phyloP scores from a whole-genome alignment of 2,888 invertebrate species.

The Agrochola circellaris region DNA sequence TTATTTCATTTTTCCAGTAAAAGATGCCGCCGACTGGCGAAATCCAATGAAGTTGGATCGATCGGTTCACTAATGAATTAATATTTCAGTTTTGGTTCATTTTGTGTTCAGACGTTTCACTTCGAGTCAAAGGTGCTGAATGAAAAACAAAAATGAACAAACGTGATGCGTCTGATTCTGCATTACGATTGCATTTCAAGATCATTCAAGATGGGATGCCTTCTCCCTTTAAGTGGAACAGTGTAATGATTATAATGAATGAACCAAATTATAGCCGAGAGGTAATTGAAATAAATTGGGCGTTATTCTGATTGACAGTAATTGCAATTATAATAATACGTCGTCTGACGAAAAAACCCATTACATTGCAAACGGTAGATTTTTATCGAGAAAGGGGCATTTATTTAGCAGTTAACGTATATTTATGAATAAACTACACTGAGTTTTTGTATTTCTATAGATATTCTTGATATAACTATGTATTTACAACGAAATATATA shows the following conservation, averaged over 20 bases:
- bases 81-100: not conserved
- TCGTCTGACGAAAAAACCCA: slow-evolving; percentile 33
- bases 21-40: not conserved
- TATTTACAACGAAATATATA: no score
- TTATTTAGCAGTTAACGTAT: slow-evolving; percentile 48
- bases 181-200: slow-evolving; percentile 37
- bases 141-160: not conserved
- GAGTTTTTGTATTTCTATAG: no score
- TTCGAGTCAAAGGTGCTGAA: not conserved
- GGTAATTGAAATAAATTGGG: slow-evolving; percentile 58
- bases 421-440: not conserved
- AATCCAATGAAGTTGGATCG: not conserved
- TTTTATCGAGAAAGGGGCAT: slow-evolving; percentile 38
- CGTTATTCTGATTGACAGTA: slow-evolving; percentile 53
- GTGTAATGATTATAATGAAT: slow-evolving; percentile 54
- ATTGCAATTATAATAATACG: slow-evolving; percentile 50
- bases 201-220: slow-evolving; percentile 46
- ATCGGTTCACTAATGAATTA: not conserved
- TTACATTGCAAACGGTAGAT: slow-evolving; percentile 41
- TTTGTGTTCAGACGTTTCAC: not conserved
- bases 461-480: not conserved
- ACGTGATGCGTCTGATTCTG: not conserved
- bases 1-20: not conserved
- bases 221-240: slow-evolving; percentile 32
- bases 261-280: slow-evolving; percentile 46